These are phyloP conservation scores for Drosophila hamatofila DNA, from an alignment of 2,888 invertebrate genomes.

Conservation along the genomic window DNA sequence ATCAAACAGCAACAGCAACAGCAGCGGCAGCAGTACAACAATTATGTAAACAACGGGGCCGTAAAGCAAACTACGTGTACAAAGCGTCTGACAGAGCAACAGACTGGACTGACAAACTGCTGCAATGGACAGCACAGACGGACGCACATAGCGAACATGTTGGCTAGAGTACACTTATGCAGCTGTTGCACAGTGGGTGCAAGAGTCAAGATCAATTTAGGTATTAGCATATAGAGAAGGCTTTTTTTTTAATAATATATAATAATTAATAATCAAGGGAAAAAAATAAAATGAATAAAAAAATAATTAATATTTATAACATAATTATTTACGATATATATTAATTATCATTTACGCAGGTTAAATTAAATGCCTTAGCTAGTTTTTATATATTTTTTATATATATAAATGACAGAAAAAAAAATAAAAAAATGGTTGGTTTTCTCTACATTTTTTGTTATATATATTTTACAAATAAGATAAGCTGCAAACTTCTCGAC, in stretches of 20 bases:
- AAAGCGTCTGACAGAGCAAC: conserved; percentile 24
- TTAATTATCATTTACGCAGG: not conserved
- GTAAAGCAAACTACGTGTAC: conserved; percentile 69
- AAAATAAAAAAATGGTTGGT: too few relatives aligned
- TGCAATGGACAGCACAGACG: conserved; percentile 1
- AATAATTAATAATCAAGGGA: too few relatives aligned
- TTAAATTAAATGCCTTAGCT: too few relatives aligned
- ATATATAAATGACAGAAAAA: too few relatives aligned
- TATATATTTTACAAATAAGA: too few relatives aligned
- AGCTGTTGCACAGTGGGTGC: conserved; percentile 16
- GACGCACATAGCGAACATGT: conserved; percentile 4
- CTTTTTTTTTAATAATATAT: not conserved
- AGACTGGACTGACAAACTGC: conserved; percentile 16
- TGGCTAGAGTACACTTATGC: conserved; percentile 1
- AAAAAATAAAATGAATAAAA: too few relatives aligned
- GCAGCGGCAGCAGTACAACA: conserved; percentile 49
- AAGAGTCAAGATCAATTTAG: not conserved
- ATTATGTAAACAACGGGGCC: conserved; percentile 76
- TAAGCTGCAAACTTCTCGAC: too few relatives aligned
- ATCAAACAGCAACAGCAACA: conserved; percentile 60
- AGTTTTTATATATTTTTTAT: too few relatives aligned
- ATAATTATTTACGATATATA: not conserved
- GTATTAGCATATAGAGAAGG: too few relatives aligned
- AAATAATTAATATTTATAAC: too few relatives aligned
- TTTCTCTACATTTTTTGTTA: too few relatives aligned